These are phyloP conservation scores for Poeciliopsis turrubarensis DNA, from an alignment of 2,113 vertebrate species.

Conservation along the genomic window DNA sequence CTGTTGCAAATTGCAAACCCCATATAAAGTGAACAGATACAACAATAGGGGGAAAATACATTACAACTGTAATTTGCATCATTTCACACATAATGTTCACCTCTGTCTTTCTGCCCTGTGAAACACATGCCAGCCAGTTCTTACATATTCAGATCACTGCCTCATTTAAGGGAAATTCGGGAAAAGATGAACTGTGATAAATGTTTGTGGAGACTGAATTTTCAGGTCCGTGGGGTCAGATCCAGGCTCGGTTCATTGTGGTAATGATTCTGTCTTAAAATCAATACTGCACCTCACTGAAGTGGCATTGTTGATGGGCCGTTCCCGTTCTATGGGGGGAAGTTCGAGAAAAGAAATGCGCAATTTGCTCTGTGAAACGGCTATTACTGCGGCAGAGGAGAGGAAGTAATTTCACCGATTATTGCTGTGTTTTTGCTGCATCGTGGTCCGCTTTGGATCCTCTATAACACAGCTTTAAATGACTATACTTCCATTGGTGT, in stretches of 20 bases:
- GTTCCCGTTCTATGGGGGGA: slow-evolving; percentile 67
- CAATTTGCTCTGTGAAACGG: slow-evolving; percentile 73
- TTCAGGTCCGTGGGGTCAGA: slow-evolving; percentile 79
- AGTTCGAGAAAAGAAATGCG: slow-evolving; percentile 79
- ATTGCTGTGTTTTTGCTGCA: slow-evolving; percentile 58
- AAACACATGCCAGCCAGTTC: slow-evolving; percentile 70
- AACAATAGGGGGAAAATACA: slow-evolving; percentile 48
- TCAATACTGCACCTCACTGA: slow-evolving; percentile 78
- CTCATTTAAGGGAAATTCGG: slow-evolving; percentile 84
- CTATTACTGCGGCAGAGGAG: slow-evolving; percentile 74
- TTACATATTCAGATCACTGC: slow-evolving; percentile 83
- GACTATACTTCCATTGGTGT: slow-evolving; percentile 23
- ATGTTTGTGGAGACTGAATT: slow-evolving; percentile 85
- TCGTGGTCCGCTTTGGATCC: slow-evolving; percentile 17
- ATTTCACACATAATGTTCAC: slow-evolving; percentile 80
- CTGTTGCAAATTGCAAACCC: slow-evolving; percentile 33
- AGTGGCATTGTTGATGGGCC: slow-evolving; percentile 81
- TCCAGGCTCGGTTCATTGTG: slow-evolving; percentile 75
- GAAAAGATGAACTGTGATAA: slow-evolving; percentile 82
- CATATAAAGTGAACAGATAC: slow-evolving; percentile 41
- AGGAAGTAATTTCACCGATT: slow-evolving; percentile 64
- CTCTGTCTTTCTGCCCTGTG: slow-evolving; percentile 68
- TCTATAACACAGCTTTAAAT: slow-evolving; percentile 48
- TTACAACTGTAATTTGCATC: slow-evolving; percentile 81
- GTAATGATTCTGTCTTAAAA: slow-evolving; percentile 76